Evolutionary conservation across 2,797 vertebrate genomes (phyloP).

Genomic region (Dendrocincla tyrannina): DNA sequence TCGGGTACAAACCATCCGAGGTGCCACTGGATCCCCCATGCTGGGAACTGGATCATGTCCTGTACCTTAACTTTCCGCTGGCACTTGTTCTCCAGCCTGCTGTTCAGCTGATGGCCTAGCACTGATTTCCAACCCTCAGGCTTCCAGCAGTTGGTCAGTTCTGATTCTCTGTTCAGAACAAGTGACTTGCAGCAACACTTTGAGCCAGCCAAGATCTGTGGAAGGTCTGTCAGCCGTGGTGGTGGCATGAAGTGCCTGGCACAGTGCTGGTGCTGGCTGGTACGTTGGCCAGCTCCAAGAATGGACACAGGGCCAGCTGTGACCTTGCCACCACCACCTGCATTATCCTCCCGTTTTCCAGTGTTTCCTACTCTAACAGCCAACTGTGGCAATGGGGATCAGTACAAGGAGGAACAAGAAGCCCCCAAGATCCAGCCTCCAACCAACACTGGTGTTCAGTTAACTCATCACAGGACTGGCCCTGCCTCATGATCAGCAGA

Average conservation of each 20-base stretch:
- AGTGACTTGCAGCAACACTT: not conserved
- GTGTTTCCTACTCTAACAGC: not conserved
- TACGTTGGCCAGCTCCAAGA: rapidly evolving
- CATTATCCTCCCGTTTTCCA: not conserved
- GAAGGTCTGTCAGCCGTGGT: not conserved
- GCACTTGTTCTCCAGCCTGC: not conserved
- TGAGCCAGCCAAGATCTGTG: not conserved
- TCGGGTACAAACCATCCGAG: not conserved
- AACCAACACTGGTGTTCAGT: not conserved
- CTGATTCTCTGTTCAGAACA: not conserved
- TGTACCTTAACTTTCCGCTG: not conserved
- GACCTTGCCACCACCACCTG: not conserved
- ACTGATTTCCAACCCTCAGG: too few relatives aligned
- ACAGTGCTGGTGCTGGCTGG: not conserved
- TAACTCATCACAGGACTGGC: not conserved
- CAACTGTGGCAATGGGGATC: not conserved
- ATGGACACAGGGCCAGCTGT: not conserved
- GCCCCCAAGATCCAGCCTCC: not conserved
- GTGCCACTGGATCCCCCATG: too few relatives aligned
- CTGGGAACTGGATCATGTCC: not conserved
- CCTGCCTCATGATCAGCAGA: not conserved
- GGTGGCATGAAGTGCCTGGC: not conserved
- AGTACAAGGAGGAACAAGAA: not conserved
- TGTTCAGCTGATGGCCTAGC: not conserved
- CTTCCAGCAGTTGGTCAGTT: not conserved